These are phyloP conservation scores for Empidonax alnorum DNA, from an alignment of 2,113 vertebrate genomes.

Conservation along the genomic window DNA sequence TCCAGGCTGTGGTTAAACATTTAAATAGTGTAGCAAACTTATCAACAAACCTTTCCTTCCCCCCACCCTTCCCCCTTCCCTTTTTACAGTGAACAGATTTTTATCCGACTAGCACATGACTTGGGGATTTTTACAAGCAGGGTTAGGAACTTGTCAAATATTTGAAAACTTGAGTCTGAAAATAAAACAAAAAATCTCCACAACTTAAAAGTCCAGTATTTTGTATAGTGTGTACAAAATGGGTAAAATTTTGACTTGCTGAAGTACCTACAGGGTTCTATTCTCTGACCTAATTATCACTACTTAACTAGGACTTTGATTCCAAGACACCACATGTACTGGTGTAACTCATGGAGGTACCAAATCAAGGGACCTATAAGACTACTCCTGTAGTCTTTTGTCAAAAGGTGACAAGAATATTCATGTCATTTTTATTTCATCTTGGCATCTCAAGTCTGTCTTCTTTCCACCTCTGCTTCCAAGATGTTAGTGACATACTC, in stretches of 20 bases:
- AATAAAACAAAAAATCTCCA: neutral
- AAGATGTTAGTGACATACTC: slow-evolving; percentile 14
- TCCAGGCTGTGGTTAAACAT: slow-evolving; percentile 50
- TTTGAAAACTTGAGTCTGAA: slow-evolving; percentile 9
- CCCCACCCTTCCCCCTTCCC: slow-evolving; percentile 1
- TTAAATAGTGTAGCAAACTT: slow-evolving; percentile 48
- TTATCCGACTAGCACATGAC: slow-evolving; percentile 23
- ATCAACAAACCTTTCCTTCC: slow-evolving; percentile 61
- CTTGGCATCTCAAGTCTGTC: neutral
- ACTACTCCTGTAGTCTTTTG: neutral
- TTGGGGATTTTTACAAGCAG: slow-evolving; percentile 45
- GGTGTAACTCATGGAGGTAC: neutral
- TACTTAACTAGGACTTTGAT: neutral
- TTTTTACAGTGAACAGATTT: slow-evolving; percentile 54
- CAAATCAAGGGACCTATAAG: neutral
- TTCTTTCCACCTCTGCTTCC: slow-evolving; percentile 43
- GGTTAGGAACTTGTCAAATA: slow-evolving; percentile 51
- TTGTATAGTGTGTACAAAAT: neutral
- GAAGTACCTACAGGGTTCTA: neutral
- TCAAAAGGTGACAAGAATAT: slow-evolving; percentile 13
- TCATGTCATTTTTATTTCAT: neutral
- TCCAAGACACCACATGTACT: neutral
- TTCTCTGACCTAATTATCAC: neutral
- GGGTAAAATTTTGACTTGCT: neutral
- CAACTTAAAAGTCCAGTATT: neutral